Evolutionary conservation across 2,888 invertebrate genomes (phyloP), one percentile per base, ranked within the genome.

Genomic region (Dugesia japonica): DNA sequence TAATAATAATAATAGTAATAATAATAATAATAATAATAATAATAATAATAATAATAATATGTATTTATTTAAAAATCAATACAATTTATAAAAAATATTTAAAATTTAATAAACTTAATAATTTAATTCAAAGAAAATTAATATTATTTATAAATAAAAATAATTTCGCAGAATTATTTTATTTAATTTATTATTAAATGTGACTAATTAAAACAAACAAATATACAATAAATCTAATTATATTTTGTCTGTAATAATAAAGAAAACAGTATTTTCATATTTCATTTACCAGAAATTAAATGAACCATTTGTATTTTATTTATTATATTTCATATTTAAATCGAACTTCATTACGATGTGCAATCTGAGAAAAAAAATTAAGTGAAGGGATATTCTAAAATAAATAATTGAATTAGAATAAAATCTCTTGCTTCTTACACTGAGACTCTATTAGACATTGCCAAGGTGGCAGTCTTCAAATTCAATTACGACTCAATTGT

Each of bases 401-500:
- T 56, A 56, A 20, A 56, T 56, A 56, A 56, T 56, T n/a, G 56
- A 56, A 56, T 56, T 56, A 56, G 56, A 56, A 56, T 20, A 56
- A 56, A 56, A 56, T 56, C 56, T 56, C 56, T n/a, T 56, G 20
- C 56, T 56, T 56, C 56, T 56, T 23, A 56, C 56, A 56, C 56
- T 56, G 56, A 56, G 56, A 20, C 56, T 23, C 23, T n/a, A 56
- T 23, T 56, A n/a, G 56, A 56, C 56, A 56, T 56, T 56, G 56
- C 56, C 56, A 56, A 56, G 56, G 56, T 56, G 56, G 56, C 56
- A 56, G 23, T 56, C 56, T 56, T 56, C 56, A 56, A 56, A 56
- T 56, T 56, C 56, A 56, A 56, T 56, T 56, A 56, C 56, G 56
- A 56, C 56, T 56, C 56, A 56, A 56, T 56, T 56, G 56, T 56